Evolutionary conservation across 2,113 vertebrate genomes (phyloP), one percentile per base, ranked within the genome.

Genomic region (Romanogobio albipinnatus): DNA sequence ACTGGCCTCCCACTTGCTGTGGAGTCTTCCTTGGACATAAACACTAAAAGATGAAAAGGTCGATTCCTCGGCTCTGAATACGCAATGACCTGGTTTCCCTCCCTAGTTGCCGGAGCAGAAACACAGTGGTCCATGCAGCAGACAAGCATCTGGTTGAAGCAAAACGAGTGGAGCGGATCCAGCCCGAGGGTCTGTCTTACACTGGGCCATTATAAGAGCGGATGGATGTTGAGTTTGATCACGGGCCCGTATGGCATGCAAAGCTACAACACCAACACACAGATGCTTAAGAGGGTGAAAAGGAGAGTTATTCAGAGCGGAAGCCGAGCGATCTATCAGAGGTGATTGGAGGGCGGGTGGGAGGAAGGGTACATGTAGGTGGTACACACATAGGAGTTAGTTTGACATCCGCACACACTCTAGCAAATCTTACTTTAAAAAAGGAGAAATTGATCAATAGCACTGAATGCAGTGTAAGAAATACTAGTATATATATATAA

Each of bases 121-220:
- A 88, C 89, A 89, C 89, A 91, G 91, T 86, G 91, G 92, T 90
- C 87, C 90, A 83, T 90, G 86, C 76, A 87, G 79, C 80, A 83
- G 85, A 75, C 85, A 47, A 68, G 79, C 81, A 45, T 77, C 49
- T 43, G 49, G 73, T 49, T 22, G 45, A 68, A 68, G 73, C 78
- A 47, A 81, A 81, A 7, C 5, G 61, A 76, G 66, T 26, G 62
- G 66, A 79, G 74, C 43, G 39, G 70, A 68, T 70, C 14, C 33
- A 24, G 74, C 79, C 61, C 3, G 74, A 70, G 74, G 84, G 68
- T 9, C 6, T 39, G 33, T 19, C 76, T 87, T 49, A 53, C 74
- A 39, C 47, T 76, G 80, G 61, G 49, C 78, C 70, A 81, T 86
- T 86, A 84, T 85, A 83, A 59, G 64, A 83, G 70, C 24, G 17